Conservation (phyloP, 1,140 invertebrate species). For the Rhopalosiphum padi region DNA sequence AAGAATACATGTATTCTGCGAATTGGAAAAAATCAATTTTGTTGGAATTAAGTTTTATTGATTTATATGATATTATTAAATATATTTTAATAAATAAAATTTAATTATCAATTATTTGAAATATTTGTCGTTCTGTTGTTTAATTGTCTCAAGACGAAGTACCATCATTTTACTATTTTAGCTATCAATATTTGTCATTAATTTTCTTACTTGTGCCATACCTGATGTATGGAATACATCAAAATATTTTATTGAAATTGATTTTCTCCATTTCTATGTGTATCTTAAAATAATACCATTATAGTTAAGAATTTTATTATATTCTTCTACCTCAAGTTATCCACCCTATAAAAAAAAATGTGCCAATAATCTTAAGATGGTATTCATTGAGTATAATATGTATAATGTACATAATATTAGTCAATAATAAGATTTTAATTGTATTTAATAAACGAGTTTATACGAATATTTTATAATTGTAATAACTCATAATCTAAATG, state of each 20-base stretch:
- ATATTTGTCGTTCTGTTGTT: background rate
- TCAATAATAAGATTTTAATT: conserved; percentile 8
- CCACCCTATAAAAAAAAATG: conserved; percentile 27
- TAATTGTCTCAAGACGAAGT: background rate
- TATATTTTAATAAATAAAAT: background rate
- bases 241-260: background rate
- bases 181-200: background rate
- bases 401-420: conserved; percentile 18
- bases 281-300: conserved; percentile 17
- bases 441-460: background rate
- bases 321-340: conserved; percentile 44
- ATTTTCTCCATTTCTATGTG: background rate
- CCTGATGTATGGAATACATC: background rate
- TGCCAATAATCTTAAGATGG: conserved; percentile 43
- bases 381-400: conserved; percentile 20
- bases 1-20: background rate
- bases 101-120: background rate
- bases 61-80: background rate
- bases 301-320: conserved; percentile 9
- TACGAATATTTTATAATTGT: background rate
- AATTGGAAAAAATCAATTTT: background rate
- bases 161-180: background rate
- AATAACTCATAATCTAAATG: background rate
- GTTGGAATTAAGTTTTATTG: background rate
- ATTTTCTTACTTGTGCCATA: background rate